phyloP scores from a whole-genome alignment of 2,113 vertebrate genomes.

The Chloroceryle aenea region DNA sequence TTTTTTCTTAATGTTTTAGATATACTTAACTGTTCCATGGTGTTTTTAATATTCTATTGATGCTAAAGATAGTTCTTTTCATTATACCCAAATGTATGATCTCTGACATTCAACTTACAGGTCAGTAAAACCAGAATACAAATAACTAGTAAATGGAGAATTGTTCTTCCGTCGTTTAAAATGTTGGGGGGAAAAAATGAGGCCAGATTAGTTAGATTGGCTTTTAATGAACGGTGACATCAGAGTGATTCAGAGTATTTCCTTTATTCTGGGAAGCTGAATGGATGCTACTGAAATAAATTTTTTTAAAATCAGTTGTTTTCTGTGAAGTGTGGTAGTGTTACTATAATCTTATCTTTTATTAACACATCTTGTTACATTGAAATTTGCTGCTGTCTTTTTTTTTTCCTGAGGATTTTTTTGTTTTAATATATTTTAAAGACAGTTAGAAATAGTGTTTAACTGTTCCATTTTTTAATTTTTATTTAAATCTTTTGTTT shows the following conservation, averaged over 20 bases:
- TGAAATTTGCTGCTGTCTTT: neutral
- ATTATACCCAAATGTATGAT: neutral
- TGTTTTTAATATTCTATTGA: neutral
- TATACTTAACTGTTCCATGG: neutral
- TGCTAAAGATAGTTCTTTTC: neutral
- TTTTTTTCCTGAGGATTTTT: neutral
- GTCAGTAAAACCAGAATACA: neutral
- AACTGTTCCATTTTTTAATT: neutral
- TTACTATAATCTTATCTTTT: neutral
- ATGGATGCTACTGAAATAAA: neutral
- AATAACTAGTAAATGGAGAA: neutral
- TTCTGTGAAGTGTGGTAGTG: neutral
- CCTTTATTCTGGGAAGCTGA: neutral
- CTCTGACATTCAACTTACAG: neutral
- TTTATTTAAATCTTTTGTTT: constrained; percentile 8
- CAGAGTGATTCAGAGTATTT: neutral
- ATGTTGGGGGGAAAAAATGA: neutral
- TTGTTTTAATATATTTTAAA: neutral
- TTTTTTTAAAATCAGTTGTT: neutral
- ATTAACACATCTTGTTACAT: neutral
- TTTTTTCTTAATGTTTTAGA: neutral
- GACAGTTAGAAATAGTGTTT: neutral
- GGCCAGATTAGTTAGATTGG: neutral
- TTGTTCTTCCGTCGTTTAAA: neutral
- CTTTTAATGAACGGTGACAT: neutral